phyloP scores from a whole-genome alignment of 2,888 invertebrate species.

The Spilarctia lutea region DNA sequence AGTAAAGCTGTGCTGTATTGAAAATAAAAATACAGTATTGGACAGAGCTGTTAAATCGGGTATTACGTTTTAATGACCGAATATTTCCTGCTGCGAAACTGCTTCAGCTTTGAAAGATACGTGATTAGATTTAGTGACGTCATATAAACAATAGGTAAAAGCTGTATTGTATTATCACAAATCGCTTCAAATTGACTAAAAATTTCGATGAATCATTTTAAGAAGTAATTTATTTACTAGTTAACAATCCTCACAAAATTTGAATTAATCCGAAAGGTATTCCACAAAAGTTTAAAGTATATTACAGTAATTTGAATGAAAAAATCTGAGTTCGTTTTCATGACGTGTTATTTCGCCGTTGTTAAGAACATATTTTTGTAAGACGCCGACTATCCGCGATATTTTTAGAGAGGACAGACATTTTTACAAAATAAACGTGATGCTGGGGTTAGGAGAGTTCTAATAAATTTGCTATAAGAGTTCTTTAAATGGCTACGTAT shows the following conservation, averaged over 20 bases:
- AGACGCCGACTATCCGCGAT: constrained; percentile 76
- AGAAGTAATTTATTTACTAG: constrained; percentile 12
- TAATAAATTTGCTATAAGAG: constrained; percentile 69
- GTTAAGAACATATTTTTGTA: constrained; percentile 76
- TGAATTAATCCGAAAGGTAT: constrained; percentile 33
- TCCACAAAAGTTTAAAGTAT: constrained; percentile 41
- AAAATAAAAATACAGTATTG: constrained; percentile 45
- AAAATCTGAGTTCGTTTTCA: constrained; percentile 49
- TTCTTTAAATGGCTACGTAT: constrained; percentile 25
- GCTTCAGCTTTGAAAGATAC: constrained; percentile 32
- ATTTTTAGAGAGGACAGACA: constrained; percentile 82
- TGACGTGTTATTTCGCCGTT: constrained; percentile 68
- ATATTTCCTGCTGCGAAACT: constrained; percentile 50
- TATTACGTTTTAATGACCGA: constrained; percentile 50
- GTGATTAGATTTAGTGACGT: constrained; percentile 36
- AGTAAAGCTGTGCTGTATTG: constrained; percentile 41
- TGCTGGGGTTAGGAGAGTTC: constrained; percentile 66
- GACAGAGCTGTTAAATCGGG: constrained; percentile 45
- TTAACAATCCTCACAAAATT: background rate
- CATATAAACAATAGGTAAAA: constrained; percentile 35
- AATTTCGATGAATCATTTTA: constrained; percentile 8
- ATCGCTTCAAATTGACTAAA: background rate
- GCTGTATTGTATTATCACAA: background rate
- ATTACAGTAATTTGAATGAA: constrained; percentile 45
- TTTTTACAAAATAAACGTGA: constrained; percentile 83